Evolutionary conservation across 1,140 invertebrate species (phyloP), one percentile per base, ranked within the genome.

Genomic region (Drosophila rhopaloa): DNA sequence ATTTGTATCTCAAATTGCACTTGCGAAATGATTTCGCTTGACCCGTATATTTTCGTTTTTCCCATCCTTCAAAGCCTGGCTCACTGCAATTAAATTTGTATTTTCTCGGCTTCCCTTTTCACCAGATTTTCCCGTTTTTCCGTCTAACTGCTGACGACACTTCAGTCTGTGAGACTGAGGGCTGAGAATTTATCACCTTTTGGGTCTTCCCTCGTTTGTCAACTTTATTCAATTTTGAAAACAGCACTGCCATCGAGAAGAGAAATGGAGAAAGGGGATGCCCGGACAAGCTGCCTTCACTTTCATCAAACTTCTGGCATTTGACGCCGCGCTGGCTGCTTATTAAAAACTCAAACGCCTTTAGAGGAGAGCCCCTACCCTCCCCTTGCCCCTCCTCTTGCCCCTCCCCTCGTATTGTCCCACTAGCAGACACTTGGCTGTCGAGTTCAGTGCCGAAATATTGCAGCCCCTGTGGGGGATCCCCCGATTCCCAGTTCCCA

Each of bases 291-390:
- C 55, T 41, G 50, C 58, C 77, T 53, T 62, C 65, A 67, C 81
- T 79, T 84, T 83, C 81, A 84, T 80, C 72, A 83, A 73, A 72
- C 76, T 80, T 84, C 65, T 79, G 61, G 55, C 76, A 66, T 74
- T 54, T 68, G 79, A 71, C 65, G 68, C 68, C 68, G 68, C 35
- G 29, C 65, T 71, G 68, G 68, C 66, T 71, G 68, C 79, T 84
- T 84, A 84, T 84, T 85, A 84, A 85, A 84, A 85, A 81, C 76
- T 57, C 65, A 57, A 47, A 70, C 65, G 67, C 66, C 55, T 61
- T 61, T 54, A 19, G 61, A 68, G 62, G 60, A 67, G 60, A 57
- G 50, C 65, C 47, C n/a, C 29, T 40, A 19, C 16, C 4, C 50
- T n/a, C n/a, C n/a, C n/a, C n/a, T n/a, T n/a, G n/a, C n/a, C n/a